These are phyloP conservation scores for Typhlichthys eigenmanni DNA, from an alignment of 2,797 vertebrate genomes.

Conservation along the genomic window DNA sequence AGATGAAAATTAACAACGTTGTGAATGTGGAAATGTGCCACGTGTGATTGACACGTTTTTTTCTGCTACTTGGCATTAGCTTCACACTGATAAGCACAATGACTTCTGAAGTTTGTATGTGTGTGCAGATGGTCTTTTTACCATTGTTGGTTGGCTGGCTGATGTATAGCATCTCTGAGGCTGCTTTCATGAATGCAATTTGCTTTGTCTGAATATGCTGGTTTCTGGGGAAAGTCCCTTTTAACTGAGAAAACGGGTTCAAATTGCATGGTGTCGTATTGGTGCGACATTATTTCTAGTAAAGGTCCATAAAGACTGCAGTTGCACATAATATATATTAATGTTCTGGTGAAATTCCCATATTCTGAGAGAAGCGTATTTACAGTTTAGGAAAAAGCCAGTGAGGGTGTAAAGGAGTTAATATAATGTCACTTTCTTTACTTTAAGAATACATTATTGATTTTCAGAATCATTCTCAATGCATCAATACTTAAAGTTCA, in stretches of 20 bases:
- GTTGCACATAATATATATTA: too few species aligned
- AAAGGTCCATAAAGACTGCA: too few species aligned
- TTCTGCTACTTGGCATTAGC: too few species aligned
- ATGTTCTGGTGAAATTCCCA: too few species aligned
- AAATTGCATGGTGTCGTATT: too few species aligned
- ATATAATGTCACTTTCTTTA: slow-evolving; percentile 38
- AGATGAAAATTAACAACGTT: slow-evolving; percentile 12
- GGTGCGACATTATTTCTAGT: too few species aligned
- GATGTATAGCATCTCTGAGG: slow-evolving; percentile 21
- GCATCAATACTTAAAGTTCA: slow-evolving; percentile 52
- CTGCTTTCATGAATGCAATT: slow-evolving; percentile 24
- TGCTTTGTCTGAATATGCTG: slow-evolving; percentile 9
- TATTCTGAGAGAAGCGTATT: too few species aligned
- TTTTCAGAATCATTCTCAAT: slow-evolving; percentile 32
- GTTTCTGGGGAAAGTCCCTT: slow-evolving; percentile 17
- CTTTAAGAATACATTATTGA: background rate
- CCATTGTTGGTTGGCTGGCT: slow-evolving; percentile 4
- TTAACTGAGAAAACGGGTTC: too few species aligned
- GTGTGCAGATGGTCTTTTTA: slow-evolving; percentile 17
- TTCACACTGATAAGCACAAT: slow-evolving; percentile 3
- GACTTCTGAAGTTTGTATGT: slow-evolving; percentile 5
- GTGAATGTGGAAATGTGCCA: slow-evolving; percentile 1
- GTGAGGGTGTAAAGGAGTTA: slow-evolving; percentile 29
- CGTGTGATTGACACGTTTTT: slow-evolving; percentile 15
- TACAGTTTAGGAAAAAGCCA: too few species aligned